Base-by-base conservation (phyloP, 1,140 invertebrate genomes). In the Apolygus lucorum region DNA sequence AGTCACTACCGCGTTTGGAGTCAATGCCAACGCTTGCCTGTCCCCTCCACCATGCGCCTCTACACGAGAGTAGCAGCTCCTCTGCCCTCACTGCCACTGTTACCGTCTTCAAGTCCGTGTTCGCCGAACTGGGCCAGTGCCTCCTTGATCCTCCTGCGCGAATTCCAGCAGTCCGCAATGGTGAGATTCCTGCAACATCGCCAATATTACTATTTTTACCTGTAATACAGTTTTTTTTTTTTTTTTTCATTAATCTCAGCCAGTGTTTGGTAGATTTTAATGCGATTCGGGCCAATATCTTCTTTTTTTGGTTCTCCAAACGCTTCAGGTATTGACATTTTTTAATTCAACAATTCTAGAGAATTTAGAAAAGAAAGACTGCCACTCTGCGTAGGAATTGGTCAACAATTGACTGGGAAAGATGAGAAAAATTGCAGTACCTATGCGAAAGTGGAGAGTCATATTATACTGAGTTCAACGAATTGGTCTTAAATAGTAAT, bases 1-100 rank as follows among this genome's bases (percentile, higher is more conserved):
- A 86, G 78, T 88, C 86, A 75, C 76, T 90, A 74, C 89, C 89
- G 24, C 78, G 90, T 21, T 83, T 87, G 73, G 84, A 87, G 67
- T 81, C 82, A 13, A 82, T 88, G 65, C 88, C 89, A 34, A 75
- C 78, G 17, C 76, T 88, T 52, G 80, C 80, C 69, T 90, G 87
- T 76, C 76, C 80, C 11, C 24, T 73, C 34, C 74, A 74, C 34
- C 68, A 27, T 22, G 28, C 62, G 17, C 24, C 62, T 21, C 54
- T 59, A 8, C 54, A 24, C 22, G 54, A 59, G 4, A 59, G 22
- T 24, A 4, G 13, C 22, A 14, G 11, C 4, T 59, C 54, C 11
- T 71, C 70, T 28, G 49, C 70, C 24, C 59, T 71, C 21, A 59
- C 66, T 2, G 49, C 70, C 68, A 67, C 71, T 70, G 62, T 72